These are phyloP conservation scores for Corythoichthys intestinalis DNA, from an alignment of 2,113 vertebrate genomes.

Conservation along the genomic window DNA sequence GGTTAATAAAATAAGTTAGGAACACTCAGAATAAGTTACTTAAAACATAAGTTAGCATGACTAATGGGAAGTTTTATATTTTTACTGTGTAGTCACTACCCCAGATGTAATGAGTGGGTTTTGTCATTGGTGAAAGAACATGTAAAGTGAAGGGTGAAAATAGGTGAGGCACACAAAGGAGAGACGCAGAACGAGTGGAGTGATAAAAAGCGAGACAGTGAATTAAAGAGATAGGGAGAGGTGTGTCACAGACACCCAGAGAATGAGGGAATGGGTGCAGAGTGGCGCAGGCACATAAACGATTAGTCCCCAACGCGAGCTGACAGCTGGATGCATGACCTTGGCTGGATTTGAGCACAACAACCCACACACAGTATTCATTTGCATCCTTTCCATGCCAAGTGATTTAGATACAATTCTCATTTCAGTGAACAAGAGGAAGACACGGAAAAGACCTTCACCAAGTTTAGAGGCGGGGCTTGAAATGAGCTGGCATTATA, in stretches of 20 bases:
- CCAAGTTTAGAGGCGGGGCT: constrained; percentile 67
- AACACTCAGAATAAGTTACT: too few relatives aligned
- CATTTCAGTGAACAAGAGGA: constrained; percentile 61
- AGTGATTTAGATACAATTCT: constrained; percentile 77
- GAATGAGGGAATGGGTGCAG: constrained; percentile 53
- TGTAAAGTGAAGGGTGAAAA: constrained; percentile 42
- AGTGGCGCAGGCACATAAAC: constrained; percentile 67
- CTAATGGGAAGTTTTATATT: too few relatives aligned
- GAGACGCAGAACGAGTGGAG: constrained; percentile 30
- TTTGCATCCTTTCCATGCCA: constrained; percentile 75
- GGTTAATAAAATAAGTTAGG: too few relatives aligned
- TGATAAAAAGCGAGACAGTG: constrained; percentile 52
- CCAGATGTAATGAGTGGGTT: constrained; percentile 17
- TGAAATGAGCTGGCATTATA: constrained; percentile 64
- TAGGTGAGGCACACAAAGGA: constrained; percentile 44
- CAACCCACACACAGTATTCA: constrained; percentile 54
- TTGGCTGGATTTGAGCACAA: constrained; percentile 67
- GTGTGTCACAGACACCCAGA: constrained; percentile 61
- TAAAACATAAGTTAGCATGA: too few relatives aligned
- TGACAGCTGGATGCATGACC: constrained; percentile 70
- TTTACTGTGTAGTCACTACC: background rate
- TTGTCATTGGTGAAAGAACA: constrained; percentile 25
- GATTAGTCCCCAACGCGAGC: constrained; percentile 63
- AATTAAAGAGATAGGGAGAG: constrained; percentile 59
- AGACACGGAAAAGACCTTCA: constrained; percentile 56